A percentile compares a stretch with the other conserved stretches of the same genome.
Evolutionary conservation across 30 jellyfish, hydroid and myxozoan genomes (phyloP).

Genomic region (Sanderia malayensis): DNA sequence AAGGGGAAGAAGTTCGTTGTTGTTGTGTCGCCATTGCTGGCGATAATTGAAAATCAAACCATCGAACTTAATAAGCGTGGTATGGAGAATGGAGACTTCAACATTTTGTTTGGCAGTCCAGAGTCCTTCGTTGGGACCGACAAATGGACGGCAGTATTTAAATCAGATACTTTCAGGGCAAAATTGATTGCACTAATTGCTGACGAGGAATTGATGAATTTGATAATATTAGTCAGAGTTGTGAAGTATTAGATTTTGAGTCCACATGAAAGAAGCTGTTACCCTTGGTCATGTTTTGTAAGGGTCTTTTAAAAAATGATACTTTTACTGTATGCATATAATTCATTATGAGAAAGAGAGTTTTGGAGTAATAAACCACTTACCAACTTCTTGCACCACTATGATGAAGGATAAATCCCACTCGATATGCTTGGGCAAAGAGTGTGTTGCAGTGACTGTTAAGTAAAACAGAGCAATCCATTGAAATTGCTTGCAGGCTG

Average conservation of each 20-base stretch:
- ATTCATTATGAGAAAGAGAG: constrained; percentile 1
- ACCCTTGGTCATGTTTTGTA: background rate
- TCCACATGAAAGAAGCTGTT: background rate
- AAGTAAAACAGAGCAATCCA: constrained; percentile 10
- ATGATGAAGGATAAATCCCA: constrained; percentile 11
- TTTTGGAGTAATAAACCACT: background rate
- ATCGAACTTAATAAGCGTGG: constrained; percentile 19
- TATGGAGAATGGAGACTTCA: constrained; percentile 25
- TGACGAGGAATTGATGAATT: constrained; percentile 10
- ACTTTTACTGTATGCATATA: background rate
- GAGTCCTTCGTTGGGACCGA: constrained; percentile 16
- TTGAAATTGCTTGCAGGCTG: constrained; percentile 17
- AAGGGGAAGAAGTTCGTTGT: background rate
- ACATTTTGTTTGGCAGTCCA: constrained; percentile 26
- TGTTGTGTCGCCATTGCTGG: constrained; percentile 4
- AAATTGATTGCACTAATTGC: constrained; percentile 16
- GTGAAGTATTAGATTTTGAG: background rate
- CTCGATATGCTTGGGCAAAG: constrained; percentile 25
- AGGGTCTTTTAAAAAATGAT: background rate
- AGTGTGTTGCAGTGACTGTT: constrained; percentile 9
- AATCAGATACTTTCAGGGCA: background rate
- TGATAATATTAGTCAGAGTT: background rate
- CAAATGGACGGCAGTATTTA: constrained; percentile 13
- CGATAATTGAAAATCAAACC: constrained; percentile 12
- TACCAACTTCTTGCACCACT: constrained; percentile 21